A percentile compares a stretch with the other conserved stretches of the same genome.
Evolutionary conservation across 2,888 invertebrate genomes (phyloP).

Genomic region (Steinernema scapterisci): DNA sequence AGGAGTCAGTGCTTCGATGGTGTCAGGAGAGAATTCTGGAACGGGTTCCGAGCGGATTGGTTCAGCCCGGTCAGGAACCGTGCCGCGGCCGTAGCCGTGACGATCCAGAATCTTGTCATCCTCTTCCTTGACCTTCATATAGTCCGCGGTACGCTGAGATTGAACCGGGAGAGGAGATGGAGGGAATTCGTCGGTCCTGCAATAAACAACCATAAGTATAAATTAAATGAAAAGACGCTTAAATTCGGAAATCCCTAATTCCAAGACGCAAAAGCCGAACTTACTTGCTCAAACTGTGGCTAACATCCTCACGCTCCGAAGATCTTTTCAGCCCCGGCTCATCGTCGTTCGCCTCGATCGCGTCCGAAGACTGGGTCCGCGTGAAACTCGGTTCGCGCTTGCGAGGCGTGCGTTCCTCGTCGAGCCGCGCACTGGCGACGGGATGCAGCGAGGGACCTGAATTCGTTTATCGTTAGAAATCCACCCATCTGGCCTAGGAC

Average conservation of each 20-base stretch:
- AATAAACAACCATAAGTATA: background rate
- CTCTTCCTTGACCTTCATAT: constrained; percentile 50
- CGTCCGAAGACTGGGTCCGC: constrained; percentile 46
- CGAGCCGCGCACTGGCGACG: constrained; percentile 28
- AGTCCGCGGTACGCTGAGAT: constrained; percentile 46
- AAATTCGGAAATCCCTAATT: no score
- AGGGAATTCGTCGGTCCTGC: constrained; percentile 37
- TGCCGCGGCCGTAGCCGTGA: constrained; percentile 41
- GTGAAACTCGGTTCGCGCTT: constrained; percentile 40
- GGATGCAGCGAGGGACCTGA: constrained; percentile 8
- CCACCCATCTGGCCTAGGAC: no score
- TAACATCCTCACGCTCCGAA: background rate
- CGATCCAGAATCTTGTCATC: constrained; percentile 52
- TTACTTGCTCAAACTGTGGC: constrained; percentile 23
- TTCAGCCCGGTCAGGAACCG: background rate
- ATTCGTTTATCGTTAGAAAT: background rate
- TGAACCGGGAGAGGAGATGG: constrained; percentile 40
- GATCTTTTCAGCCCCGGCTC: background rate
- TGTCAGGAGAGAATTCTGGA: background rate
- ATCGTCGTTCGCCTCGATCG: constrained; percentile 1
- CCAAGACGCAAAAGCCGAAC: background rate
- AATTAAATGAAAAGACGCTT: no score
- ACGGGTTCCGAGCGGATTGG: constrained; percentile 6
- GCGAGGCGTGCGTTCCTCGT: constrained; percentile 33
- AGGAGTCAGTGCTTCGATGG: constrained; percentile 42